Conservation (phyloP, 2,797 vertebrate species). For the Aselliscus stoliczkanus region DNA sequence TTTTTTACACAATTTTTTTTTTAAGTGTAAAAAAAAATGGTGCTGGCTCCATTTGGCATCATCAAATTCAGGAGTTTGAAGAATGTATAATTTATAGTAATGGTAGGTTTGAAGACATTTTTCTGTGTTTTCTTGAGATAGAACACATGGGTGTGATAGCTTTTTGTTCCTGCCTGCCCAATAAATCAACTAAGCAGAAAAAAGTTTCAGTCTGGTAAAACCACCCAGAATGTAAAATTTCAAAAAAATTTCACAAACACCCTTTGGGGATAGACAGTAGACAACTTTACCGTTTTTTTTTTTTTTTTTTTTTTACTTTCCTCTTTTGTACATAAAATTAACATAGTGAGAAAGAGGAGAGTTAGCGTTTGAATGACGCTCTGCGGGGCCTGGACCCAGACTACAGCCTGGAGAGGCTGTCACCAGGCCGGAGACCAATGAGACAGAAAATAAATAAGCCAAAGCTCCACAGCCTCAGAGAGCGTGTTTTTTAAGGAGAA, state of each 20-base stretch:
- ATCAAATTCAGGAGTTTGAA: background rate
- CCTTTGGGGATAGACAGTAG: background rate
- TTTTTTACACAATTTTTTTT: background rate
- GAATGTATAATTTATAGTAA: background rate
- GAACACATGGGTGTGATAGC: fast-evolving
- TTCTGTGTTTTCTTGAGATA: background rate
- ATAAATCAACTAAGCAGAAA: background rate
- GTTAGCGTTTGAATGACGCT: fast-evolving
- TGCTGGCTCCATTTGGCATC: no score
- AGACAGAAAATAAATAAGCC: background rate
- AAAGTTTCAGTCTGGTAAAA: background rate
- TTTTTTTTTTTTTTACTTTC: background rate
- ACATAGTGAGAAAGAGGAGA: background rate
- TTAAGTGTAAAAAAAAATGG: background rate
- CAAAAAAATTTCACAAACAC: background rate
- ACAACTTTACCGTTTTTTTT: background rate
- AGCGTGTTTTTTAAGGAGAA: fast-evolving
- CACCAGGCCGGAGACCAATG: background rate
- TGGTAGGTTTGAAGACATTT: background rate
- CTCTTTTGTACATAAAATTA: background rate
- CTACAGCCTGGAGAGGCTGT: background rate
- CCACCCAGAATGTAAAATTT: background rate
- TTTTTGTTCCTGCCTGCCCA: background rate
- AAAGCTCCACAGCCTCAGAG: background rate
- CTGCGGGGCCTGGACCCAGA: background rate